Base-by-base conservation (phyloP, 2,888 invertebrate species). In the Laspeyria flexula region DNA sequence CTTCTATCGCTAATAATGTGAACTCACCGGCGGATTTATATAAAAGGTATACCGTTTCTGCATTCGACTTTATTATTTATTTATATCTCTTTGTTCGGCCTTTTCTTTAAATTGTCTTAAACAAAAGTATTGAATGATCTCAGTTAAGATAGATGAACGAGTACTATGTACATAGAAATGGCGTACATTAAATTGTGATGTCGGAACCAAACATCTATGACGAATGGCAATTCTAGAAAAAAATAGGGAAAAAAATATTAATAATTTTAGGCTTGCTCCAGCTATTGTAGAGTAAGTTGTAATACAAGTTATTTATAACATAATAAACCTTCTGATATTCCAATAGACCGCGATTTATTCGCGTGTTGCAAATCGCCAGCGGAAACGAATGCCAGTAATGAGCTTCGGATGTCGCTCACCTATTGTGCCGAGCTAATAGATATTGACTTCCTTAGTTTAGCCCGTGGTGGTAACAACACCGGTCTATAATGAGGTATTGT, bases 361-460 rank as follows among this genome's bases (percentile, higher is more conserved):
- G 86, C 82, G 76, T 83, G 84, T 88, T 85, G 86, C 85, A 83
- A 88, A 90, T 88, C 79, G 79, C 83, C 80, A 89, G 79, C 91
- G 91, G 91, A 92, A 91, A 90, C 79, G 86, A 83, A 85, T 76
- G 75, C 77, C 85, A 86, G 85, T 90, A 92, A 92, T 89, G 91
- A 90, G 91, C 88, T 90, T 91, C 91, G 91, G 91, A 92, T 91
- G 88, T 90, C 90, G 90, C 89, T 90, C 89, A 89, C 87, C 91
- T 91, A 92, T 92, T 92, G 91, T 92, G 88, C 86, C 77, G 66
- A 80, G 88, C 90, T 90, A 90, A 91, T 91, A 91, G 90, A 90
- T 91, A 89, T 90, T 78, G 89, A 90, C 91, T 91, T 92, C 91
- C 91, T 91, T 78, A 86, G 85, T 85, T 80, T 81, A 84, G 79